A percentile compares a stretch with the other conserved stretches of the same genome.
These are phyloP conservation scores for Petrolisthes cinctipes DNA, from an alignment of 2,888 invertebrate species.

Conservation along the genomic window DNA sequence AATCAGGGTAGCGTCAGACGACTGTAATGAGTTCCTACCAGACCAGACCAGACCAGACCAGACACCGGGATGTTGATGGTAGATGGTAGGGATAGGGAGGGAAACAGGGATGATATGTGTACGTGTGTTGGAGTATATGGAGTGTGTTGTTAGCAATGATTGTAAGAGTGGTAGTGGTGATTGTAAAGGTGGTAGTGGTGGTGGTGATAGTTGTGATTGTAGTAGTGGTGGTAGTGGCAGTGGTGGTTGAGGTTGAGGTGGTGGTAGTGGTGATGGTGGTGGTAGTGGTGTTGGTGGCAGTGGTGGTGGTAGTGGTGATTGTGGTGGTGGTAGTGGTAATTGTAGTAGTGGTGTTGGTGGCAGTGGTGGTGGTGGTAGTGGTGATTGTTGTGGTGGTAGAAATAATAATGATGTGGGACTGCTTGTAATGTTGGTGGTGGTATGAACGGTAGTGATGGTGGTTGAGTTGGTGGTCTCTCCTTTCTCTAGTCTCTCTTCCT, in stretches of 20 bases:
- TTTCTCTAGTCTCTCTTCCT: too few relatives aligned
- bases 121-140: not conserved
- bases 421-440: not conserved
- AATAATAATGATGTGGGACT: not conserved
- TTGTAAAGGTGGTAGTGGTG: not conserved
- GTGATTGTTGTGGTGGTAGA: not conserved
- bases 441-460: not conserved
- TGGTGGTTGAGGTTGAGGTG: not conserved
- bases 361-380: constrained; percentile 5
- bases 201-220: not conserved
- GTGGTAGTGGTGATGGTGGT: constrained; percentile 7
- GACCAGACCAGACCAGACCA: too few relatives aligned
- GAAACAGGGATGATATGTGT: not conserved
- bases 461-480: not conserved
- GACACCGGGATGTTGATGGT: not conserved
- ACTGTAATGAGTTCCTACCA: not conserved
- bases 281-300: not conserved
- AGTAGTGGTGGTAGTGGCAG: not conserved
- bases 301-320: not conserved
- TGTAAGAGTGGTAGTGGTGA: not conserved
- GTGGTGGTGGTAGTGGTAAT: not conserved
- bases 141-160: not conserved
- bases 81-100: not conserved
- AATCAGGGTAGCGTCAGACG: not conserved
- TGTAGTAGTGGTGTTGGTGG: constrained; percentile 1